phyloP scores from a whole-genome alignment of 2,113 vertebrate species.

The Oxygymnocypris stewartii region DNA sequence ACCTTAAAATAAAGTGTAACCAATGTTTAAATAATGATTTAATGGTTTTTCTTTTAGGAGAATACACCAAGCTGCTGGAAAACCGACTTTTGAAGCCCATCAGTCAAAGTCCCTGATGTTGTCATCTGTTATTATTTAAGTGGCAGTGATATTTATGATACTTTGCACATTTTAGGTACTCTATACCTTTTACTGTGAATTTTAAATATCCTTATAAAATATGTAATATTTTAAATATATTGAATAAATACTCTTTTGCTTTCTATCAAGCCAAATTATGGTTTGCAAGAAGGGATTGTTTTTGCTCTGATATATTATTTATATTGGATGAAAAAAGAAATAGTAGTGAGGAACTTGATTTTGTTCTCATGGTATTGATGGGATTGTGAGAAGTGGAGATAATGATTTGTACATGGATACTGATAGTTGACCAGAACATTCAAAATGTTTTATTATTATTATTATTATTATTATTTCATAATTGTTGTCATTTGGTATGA shows the following conservation, averaged over 20 bases:
- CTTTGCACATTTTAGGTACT: not conserved
- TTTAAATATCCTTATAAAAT: not conserved
- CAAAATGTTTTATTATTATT: not conserved
- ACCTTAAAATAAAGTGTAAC: too few relatives aligned
- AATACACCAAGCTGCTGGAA: slow-evolving; percentile 27
- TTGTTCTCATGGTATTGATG: too few relatives aligned
- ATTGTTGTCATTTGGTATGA: not conserved
- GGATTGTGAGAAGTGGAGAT: too few relatives aligned
- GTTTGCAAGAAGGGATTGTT: too few relatives aligned
- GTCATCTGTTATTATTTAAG: not conserved
- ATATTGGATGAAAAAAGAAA: not conserved
- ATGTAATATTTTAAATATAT: too few relatives aligned
- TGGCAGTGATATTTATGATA: not conserved
- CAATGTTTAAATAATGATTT: not conserved
- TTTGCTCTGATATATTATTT: too few relatives aligned
- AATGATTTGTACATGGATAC: too few relatives aligned
- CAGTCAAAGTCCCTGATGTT: slow-evolving; percentile 27
- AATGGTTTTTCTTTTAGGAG: slow-evolving; percentile 17
- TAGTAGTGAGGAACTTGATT: too few relatives aligned
- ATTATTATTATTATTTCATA: not conserved
- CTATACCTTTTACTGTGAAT: not conserved
- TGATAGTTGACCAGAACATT: too few relatives aligned
- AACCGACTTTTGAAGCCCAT: not conserved
- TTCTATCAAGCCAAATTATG: too few relatives aligned
- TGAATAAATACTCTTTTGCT: too few relatives aligned